Base-by-base conservation (phyloP, 2,113 vertebrate genomes). In the Andinoacara biseriatus region DNA sequence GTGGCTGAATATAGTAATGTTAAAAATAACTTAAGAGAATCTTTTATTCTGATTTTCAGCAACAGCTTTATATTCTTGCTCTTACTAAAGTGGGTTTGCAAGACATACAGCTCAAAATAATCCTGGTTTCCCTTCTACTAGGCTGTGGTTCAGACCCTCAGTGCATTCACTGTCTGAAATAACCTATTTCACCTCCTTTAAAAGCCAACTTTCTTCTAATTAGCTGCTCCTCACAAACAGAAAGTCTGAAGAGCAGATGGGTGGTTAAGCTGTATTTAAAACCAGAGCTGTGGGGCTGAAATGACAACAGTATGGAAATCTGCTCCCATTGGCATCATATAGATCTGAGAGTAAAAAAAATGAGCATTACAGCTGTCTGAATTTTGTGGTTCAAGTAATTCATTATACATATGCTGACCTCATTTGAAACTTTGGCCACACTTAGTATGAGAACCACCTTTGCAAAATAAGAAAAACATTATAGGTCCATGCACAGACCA, bases 281-380 rank as follows among this genome's bases (percentile, higher is more conserved):
- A 29, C 22, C 43, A 72, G 0, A 3, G 22, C 26, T 52, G 43
- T 46, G 43, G 15, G 43, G 17, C n/a, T 52, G 40, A 52, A 17
- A 49, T 31, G 6, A 52, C 26, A 52, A 49, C 43, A 52, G 1
- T 40, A 72, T 31, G 24, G 24, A 69, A 69, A 49, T 49, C 65
- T 43, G 40, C 65, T 49, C 24, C 65, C 1, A 20, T 0, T 69
- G 65, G 10, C 3, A 31, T 52, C 24, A 52, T n/a, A 20, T 6
- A 72, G 46, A 31, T 72, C 43, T 0, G 22, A 72, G 43, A 0
- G 1, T 57, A 8, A 29, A 14, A 10, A 52, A 3, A 0, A 10
- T 0, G 26, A 72, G 65, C 65, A 52, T 69, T 69, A 0, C 24
- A 69, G 65, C 43, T 29, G 24, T 52, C 43, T 7, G 17, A 69